Conservation (phyloP, 2,797 vertebrate genomes). For the Ficedula albicollis region DNA sequence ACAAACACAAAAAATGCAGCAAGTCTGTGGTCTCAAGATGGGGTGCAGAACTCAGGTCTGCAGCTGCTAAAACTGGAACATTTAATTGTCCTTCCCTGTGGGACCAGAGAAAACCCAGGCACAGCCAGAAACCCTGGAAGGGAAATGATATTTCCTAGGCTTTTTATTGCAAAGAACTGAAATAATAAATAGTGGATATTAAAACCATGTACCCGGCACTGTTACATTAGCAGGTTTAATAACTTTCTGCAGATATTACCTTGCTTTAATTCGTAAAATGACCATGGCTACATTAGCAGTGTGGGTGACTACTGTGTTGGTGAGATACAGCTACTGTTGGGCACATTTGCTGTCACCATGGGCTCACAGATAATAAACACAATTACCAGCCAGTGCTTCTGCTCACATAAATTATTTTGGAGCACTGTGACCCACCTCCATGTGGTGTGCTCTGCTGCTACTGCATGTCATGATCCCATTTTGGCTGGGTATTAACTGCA, state of each 20-base stretch:
- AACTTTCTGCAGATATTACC: not conserved
- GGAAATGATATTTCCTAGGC: not conserved
- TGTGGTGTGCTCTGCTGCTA: not conserved
- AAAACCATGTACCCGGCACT: not conserved
- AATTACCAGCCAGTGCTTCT: not conserved
- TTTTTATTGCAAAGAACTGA: not conserved
- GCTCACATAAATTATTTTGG: not conserved
- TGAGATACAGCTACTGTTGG: not conserved
- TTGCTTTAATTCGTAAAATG: not conserved
- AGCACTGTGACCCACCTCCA: not conserved
- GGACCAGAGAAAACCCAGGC: not conserved
- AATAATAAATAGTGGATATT: conserved; percentile 7
- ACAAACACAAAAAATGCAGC: not conserved
- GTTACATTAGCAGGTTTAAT: not conserved
- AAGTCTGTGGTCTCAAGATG: not conserved
- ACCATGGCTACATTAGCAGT: not conserved
- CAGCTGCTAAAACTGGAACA: not conserved
- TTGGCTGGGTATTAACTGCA: not conserved
- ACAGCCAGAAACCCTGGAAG: not conserved
- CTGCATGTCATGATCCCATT: not conserved
- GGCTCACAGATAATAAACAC: conserved; percentile 29
- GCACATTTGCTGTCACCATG: not conserved
- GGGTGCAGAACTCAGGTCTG: not conserved
- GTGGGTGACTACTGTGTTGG: not conserved
- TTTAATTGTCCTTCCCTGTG: not conserved